Evolutionary conservation across 1,140 invertebrate genomes (phyloP), one percentile per base, ranked within the genome.

Genomic region (Paralvinella palmiformis): DNA sequence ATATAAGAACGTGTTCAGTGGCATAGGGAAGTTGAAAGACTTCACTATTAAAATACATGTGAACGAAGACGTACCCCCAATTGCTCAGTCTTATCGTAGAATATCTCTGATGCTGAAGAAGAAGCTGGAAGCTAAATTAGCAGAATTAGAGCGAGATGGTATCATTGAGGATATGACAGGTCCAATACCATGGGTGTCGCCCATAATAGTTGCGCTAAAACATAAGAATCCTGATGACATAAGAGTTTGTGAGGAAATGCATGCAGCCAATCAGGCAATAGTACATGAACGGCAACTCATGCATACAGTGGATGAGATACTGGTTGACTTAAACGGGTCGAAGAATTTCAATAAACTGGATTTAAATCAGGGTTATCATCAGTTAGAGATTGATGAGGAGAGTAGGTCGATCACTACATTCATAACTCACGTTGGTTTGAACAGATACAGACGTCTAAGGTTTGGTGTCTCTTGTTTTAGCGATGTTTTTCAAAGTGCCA

Each of bases 121-220:
- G 3, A 56, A 32, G 17, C 6, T 56, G 6, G 17, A 27, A 31
- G 6, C 3, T 17, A 56, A 56, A 17, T n/a, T 56, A 3, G 3
- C 3, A 13, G 53, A 56, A 56, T 35, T 62, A 27, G 27, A 31
- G 20, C 27, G 62, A 45, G 29, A 59, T 35, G 63, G 62, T 37
- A 53, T 70, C 64, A 63, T 70, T 44, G 63, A 70, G 31, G 35
- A 44, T 22, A 75, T 67, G 15, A 50, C 52, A 15, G 69, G 64
- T 17, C 68, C 68, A 17, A 70, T 68, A 29, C 68, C 68, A 24
- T 70, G 64, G 69, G 64, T 67, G 7, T 70, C 69, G 4, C 68
- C 69, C 22, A 59, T 71, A 6, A 68, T 70, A 33, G 57, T 60
- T 5, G 37, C 57, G 2, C 67, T 64, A 29, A 62, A 63, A 32